These are phyloP conservation scores for Anabacerthia variegaticeps DNA, from an alignment of 2,797 vertebrate species.

Conservation along the genomic window DNA sequence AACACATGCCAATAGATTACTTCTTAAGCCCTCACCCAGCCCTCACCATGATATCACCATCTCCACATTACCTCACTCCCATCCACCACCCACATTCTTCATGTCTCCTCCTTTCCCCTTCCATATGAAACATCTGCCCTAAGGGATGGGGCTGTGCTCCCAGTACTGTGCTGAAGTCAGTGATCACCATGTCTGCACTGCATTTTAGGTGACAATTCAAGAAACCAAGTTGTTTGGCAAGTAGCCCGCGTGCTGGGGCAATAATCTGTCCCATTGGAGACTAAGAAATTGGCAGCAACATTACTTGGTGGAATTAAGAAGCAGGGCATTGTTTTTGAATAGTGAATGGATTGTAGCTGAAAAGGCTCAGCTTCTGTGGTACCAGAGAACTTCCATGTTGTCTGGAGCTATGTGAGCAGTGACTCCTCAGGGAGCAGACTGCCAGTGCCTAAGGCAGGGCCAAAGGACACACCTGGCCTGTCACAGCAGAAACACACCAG, in stretches of 20 bases:
- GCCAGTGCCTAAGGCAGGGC: background rate
- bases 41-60: conserved; percentile 44
- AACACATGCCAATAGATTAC: background rate
- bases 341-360: background rate
- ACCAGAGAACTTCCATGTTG: accelerated
- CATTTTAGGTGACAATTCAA: background rate
- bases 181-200: background rate
- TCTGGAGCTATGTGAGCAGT: background rate
- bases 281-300: background rate
- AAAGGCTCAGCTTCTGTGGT: background rate
- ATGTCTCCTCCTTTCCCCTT: background rate
- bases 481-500: background rate
- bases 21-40: background rate
- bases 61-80: conserved; percentile 42
- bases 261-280: background rate
- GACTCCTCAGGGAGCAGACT: background rate
- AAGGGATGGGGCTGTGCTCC: background rate
- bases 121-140: background rate
- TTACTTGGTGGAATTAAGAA: background rate
- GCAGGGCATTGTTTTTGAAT: background rate
- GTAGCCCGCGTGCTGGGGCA: background rate
- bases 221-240: background rate
- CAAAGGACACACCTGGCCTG: background rate
- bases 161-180: background rate
- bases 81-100: background rate